A percentile compares a stretch with the other conserved stretches of the same genome.
Conservation (phyloP, 1,140 invertebrate species). For the Bactericera cockerelli region DNA sequence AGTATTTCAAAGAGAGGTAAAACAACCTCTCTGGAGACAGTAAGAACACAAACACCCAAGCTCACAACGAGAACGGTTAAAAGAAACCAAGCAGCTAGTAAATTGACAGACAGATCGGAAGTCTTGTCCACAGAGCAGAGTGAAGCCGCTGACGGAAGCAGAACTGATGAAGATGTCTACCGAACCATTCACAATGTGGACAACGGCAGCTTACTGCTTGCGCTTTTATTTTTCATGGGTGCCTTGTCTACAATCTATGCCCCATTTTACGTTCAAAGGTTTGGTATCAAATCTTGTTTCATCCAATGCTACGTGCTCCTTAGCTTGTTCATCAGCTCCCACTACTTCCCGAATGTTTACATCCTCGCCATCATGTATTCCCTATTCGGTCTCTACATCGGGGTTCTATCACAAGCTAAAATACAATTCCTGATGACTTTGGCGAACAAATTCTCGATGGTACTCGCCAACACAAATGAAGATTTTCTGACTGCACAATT, state of each 20-base stretch:
- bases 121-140: too few relatives aligned
- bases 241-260: constrained; percentile 36
- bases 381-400: constrained; percentile 38
- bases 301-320: constrained; percentile 33
- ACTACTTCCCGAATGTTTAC: constrained; percentile 43
- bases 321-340: constrained; percentile 37
- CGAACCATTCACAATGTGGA: constrained; percentile 24
- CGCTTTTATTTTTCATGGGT: constrained; percentile 35
- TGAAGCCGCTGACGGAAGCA: background rate
- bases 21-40: too few relatives aligned
- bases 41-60: too few relatives aligned
- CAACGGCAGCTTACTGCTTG: constrained; percentile 37
- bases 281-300: constrained; percentile 37
- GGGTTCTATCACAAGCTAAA: constrained; percentile 37
- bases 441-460: constrained; percentile 37
- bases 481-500: constrained; percentile 16
- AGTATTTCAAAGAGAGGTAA: too few relatives aligned
- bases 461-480: constrained; percentile 37
- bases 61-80: background rate
- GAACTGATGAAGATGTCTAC: constrained; percentile 16
- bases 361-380: constrained; percentile 41
- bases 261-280: constrained; percentile 34
- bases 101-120: background rate
- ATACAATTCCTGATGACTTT: constrained; percentile 40
- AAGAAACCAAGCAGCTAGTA: background rate